Percentiles rank a stretch among this genome's conserved stretches.
phyloP scores from a whole-genome alignment of 2,797 vertebrate genomes.

The Anabas testudineus region DNA sequence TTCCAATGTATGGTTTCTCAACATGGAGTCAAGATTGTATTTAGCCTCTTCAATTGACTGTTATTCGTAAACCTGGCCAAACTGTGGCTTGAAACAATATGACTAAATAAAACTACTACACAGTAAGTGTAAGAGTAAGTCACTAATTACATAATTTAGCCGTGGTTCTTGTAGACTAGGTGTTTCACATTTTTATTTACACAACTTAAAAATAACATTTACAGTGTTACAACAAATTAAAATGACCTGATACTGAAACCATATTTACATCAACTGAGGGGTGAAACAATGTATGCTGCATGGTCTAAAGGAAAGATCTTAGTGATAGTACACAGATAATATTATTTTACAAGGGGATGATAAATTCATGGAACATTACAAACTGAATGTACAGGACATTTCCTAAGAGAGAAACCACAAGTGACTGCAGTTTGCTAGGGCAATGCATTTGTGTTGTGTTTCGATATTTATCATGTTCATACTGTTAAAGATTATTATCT shows the following conservation, averaged over 20 bases:
- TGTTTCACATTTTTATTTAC: constrained; percentile 68
- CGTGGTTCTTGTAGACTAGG: neutral
- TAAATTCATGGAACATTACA: constrained; percentile 6
- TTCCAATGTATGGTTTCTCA: too few relatives aligned
- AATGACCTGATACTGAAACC: constrained; percentile 25
- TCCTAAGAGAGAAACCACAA: constrained; percentile 37
- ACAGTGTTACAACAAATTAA: constrained; percentile 52
- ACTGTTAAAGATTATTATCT: constrained; percentile 28
- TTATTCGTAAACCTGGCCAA: neutral
- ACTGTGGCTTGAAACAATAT: neutral
- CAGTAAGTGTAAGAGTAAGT: neutral
- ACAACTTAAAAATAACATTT: constrained; percentile 62
- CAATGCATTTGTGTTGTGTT: constrained; percentile 21
- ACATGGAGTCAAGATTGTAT: neutral
- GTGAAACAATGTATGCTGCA: constrained; percentile 8
- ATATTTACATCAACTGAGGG: constrained; percentile 54
- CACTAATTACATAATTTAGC: too few relatives aligned
- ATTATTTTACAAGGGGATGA: constrained; percentile 20
- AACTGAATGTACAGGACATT: constrained; percentile 22
- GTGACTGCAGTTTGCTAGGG: constrained; percentile 33
- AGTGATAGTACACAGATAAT: constrained; percentile 25
- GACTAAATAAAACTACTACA: neutral
- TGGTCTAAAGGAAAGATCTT: constrained; percentile 25
- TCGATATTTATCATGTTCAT: constrained; percentile 18
- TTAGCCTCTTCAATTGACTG: neutral